Conservation (phyloP, 2,888 invertebrate genomes). For the Thecocarcelia acutangulata region DNA sequence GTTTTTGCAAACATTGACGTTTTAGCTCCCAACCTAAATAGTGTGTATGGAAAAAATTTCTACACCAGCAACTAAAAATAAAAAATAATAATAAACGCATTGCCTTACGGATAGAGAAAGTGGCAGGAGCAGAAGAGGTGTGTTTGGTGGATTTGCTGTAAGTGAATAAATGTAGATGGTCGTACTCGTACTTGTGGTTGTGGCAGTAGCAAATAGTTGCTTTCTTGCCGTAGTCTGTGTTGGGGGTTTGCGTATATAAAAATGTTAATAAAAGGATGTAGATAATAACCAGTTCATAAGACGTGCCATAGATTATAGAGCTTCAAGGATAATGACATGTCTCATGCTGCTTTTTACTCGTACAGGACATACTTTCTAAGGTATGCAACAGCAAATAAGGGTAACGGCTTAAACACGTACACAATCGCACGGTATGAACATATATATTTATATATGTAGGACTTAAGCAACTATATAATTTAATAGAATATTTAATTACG, state of each 20-base stretch:
- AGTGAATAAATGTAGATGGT: not conserved
- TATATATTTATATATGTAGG: not conserved
- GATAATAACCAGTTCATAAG: conserved; percentile 64
- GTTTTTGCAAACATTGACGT: conserved; percentile 59
- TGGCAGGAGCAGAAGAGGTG: not conserved
- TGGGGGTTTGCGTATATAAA: conserved; percentile 4
- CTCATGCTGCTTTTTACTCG: conserved; percentile 2
- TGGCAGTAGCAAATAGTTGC: not conserved
- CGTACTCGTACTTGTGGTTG: too few relatives aligned
- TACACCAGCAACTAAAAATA: conserved; percentile 16
- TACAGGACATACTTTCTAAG: not conserved
- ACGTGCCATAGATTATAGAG: conserved; percentile 61
- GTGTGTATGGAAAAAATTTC: not conserved
- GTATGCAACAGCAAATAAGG: conserved; percentile 27
- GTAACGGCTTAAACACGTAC: conserved; percentile 49
- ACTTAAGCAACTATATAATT: conserved; percentile 32
- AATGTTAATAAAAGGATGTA: conserved; percentile 57
- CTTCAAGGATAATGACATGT: conserved; percentile 56
- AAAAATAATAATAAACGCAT: conserved; percentile 18
- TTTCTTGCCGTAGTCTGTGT: not conserved
- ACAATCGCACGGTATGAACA: not conserved
- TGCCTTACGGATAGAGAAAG: conserved; percentile 48
- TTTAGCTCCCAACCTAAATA: conserved; percentile 34
- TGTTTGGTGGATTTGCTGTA: not conserved
- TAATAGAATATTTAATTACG: conserved; percentile 61